Conservation (phyloP, 2,888 invertebrate genomes). For the Epistrophella euchroma region DNA sequence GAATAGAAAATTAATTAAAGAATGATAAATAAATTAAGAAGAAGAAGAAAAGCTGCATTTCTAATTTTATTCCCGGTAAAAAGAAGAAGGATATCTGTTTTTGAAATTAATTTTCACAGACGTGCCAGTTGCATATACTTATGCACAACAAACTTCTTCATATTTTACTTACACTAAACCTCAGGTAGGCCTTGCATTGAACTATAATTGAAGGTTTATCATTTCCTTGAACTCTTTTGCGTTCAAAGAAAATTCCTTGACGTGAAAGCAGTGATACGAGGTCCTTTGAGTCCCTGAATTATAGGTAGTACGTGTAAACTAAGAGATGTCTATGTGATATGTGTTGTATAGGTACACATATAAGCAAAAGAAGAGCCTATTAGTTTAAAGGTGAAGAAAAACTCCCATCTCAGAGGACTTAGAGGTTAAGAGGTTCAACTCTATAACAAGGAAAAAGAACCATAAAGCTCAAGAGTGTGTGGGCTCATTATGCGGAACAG, state of each 20-base stretch:
- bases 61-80: background rate
- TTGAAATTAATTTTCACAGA: constrained; percentile 33
- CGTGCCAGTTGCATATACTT: background rate
- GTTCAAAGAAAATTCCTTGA: constrained; percentile 41
- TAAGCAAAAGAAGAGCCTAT: constrained; percentile 28
- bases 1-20: constrained; percentile 33
- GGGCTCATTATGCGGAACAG: constrained; percentile 56
- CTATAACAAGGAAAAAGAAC: background rate
- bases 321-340: constrained; percentile 8
- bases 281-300: constrained; percentile 62
- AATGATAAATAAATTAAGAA: constrained; percentile 1
- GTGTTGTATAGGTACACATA: background rate
- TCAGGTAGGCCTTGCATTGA: background rate
- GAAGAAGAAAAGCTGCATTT: background rate
- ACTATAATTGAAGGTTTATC: constrained; percentile 44
- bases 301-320: constrained; percentile 21
- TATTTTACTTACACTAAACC: background rate
- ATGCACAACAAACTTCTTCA: background rate
- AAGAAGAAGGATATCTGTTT: background rate
- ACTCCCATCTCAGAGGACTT: constrained; percentile 12
- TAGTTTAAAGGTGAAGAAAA: constrained; percentile 40
- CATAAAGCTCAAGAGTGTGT: constrained; percentile 28
- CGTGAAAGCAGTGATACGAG: constrained; percentile 46
- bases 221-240: constrained; percentile 16
- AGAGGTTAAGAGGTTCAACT: constrained; percentile 58